These are phyloP conservation scores for Leucopternis melanops DNA, from an alignment of 2,113 vertebrate genomes.

Conservation along the genomic window DNA sequence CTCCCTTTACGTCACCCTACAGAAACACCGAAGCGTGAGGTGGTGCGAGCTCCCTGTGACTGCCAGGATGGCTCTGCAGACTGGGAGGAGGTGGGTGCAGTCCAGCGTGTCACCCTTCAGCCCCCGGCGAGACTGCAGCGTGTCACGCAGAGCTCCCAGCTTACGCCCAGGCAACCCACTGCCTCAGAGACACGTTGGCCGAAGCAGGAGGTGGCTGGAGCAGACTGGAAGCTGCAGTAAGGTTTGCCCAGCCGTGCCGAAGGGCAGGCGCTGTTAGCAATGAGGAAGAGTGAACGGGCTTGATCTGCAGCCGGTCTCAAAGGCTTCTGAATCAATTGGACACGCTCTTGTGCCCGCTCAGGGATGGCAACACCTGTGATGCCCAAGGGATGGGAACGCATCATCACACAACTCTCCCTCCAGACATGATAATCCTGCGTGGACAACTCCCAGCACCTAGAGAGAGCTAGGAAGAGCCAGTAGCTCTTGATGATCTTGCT, in stretches of 20 bases:
- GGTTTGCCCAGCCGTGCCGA: not conserved
- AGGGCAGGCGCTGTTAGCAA: not conserved
- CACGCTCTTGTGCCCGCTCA: not conserved
- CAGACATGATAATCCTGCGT: not conserved
- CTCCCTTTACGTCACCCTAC: not conserved
- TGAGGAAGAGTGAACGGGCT: not conserved
- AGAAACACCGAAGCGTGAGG: not conserved
- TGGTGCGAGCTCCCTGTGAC: not conserved
- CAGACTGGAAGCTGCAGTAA: not conserved
- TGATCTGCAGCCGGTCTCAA: not conserved
- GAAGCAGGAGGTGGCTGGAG: not conserved
- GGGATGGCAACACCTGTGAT: not conserved
- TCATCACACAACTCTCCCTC: not conserved
- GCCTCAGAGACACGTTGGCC: not conserved
- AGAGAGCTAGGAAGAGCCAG: not conserved
- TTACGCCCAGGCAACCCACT: accelerated
- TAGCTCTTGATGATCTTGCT: not conserved
- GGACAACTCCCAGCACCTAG: not conserved
- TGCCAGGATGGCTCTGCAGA: not conserved
- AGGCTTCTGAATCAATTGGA: not conserved
- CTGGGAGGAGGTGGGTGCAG: not conserved
- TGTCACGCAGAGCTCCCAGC: not conserved
- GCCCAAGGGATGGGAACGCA: not conserved
- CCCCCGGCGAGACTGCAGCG: not conserved
- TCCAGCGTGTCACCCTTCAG: not conserved